Base-by-base conservation (phyloP, 2,797 vertebrate genomes). In the Muscicapa comitata region DNA sequence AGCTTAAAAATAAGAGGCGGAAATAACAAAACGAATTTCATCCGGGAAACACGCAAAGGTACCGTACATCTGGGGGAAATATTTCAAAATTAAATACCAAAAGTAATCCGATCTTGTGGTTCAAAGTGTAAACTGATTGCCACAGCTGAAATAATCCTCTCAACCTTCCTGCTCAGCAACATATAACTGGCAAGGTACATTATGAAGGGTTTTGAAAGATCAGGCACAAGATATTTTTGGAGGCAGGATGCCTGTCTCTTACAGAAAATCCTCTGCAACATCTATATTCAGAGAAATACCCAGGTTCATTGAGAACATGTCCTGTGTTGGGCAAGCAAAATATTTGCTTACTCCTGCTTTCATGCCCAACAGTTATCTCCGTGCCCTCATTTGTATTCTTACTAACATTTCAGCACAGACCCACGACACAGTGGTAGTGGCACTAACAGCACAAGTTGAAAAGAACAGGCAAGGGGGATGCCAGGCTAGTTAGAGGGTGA, bases 1-100 rank as follows among this genome's bases (percentile, higher is more conserved):
- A 79, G 26, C 72, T 93, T 91, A 90, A 92, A 94, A 96, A 96
- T 92, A 89, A 83, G 33, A 90, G 37, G 95, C 94, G 92, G 93
- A 96, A 97, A 96, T 79, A 96, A 94, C 37, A 92, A 94, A 96
- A 95, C 77, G 0, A 95, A 97, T 93, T 93, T 94, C 66, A 86
- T 95, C 89, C 37, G 0, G 92, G 74, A 95, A 95, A 93, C 88
- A 72, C 29, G 75, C 50, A 92, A 95, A 92, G 62, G 87, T 92
- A 95, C 45, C 1, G 9, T 89, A 94, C 95, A 91, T 93, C 77
- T 94, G 95, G 91, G 94, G 84, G 19, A 96, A 94, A 92, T 96
- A 95, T 94, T 95, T 96, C 66, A 93, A 94, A 94, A 94, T 93
- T 94, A 94, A 97, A 96, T 89, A 95, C 88, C 88, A 94, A 94